Percentiles rank a stretch among this genome's conserved stretches.
Conservation (phyloP, 92 coral and sea anemone species). For the Meandrina meandrites region DNA sequence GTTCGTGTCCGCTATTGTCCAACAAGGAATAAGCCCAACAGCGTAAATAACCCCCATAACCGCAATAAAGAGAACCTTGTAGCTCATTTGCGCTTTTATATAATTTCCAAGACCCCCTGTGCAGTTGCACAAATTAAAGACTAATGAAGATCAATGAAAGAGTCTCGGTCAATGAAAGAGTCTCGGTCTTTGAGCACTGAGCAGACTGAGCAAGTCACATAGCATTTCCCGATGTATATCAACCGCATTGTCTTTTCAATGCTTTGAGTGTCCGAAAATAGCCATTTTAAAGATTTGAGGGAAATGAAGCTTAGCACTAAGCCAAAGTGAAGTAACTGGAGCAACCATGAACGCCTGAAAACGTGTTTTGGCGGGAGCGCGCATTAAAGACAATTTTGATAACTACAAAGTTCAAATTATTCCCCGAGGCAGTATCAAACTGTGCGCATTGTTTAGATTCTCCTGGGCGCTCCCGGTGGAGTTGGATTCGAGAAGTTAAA, state of each 20-base stretch:
- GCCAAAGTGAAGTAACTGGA: not conserved
- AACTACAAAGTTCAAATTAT: conserved; percentile 1
- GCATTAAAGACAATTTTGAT: not conserved
- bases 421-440: not conserved
- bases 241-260: not conserved
- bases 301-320: not conserved
- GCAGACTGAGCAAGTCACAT: not conserved
- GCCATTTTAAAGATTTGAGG: not conserved
- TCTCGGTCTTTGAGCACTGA: not conserved
- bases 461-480: not conserved
- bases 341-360: not conserved
- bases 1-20: not conserved
- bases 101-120: conserved; percentile 11
- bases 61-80: not conserved
- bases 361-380: not conserved
- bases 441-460: not conserved
- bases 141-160: not conserved
- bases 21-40: not conserved
- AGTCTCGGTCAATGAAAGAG: not conserved
- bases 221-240: not conserved
- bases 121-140: not conserved
- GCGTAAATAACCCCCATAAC: conserved; percentile 16
- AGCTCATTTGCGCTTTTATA: not conserved
- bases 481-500: not conserved
- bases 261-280: not conserved